Evolutionary conservation across 2,797 vertebrate genomes (phyloP), one percentile per base, ranked within the genome.

Genomic region (Hypotaenidia philippensis): DNA sequence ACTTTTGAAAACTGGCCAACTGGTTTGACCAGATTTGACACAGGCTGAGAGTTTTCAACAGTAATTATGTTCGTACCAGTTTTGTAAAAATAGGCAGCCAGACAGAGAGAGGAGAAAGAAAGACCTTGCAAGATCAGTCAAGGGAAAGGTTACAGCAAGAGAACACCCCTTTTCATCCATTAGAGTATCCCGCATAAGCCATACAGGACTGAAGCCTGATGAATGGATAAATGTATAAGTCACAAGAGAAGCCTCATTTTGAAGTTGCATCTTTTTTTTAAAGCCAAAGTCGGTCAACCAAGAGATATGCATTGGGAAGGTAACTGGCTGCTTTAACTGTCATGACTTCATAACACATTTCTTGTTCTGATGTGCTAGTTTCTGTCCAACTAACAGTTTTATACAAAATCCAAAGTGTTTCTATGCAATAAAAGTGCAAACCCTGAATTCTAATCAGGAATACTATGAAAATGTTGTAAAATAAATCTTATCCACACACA

Each of bases 161-260:
- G 23, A 61, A 53, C 56, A 74, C 32, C 36, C 55, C 16, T 78
- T 57, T 32, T 6, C 85, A 91, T 50, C 55, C 82, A 71, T 53
- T 59, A 64, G 57, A 75, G 78, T 85, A 87, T 89, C 53, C 70
- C 8, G 1, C 27, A 34, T 50, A 57, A 83, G 7, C 29, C 41
- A 64, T 53, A 64, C 44, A 91, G n/a, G 52, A 61, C 27, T 74
- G 76, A 87, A 92, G 85, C 44, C 25, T 47, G 53, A 53, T 18
- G 21, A 77, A 77, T 34, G 5, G 53, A 50, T 18, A 19, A 77
- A 77, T 34, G 5, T n/a, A 22, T 80, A 82, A 83, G 53, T 89
- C 89, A 91, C 45, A 92, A 85, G 79, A 71, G 94, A 93, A 94
- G 53, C 68, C 36, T 96, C 84, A 53, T 87, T 89, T 89, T 89